Base-by-base conservation (phyloP, 2,888 invertebrate species). In the Villa cingulata region DNA sequence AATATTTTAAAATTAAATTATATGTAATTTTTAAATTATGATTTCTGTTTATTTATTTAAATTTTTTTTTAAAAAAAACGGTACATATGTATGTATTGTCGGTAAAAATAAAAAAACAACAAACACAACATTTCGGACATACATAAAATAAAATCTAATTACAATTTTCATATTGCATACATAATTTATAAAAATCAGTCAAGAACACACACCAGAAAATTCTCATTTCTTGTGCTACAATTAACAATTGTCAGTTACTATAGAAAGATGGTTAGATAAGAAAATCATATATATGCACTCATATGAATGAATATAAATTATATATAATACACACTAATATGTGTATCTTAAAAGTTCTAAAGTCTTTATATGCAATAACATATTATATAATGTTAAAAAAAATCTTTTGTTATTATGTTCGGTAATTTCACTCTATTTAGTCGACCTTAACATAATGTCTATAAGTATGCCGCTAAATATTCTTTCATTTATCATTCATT, bases 401-500 rank as follows among this genome's bases (percentile, higher is more conserved):
- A n/a, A n/a, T n/a, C n/a, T n/a, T n/a, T n/a, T n/a, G n/a, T n/a
- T n/a, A n/a, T n/a, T n/a, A n/a, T n/a, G n/a, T n/a, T n/a, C n/a
- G n/a, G 23, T 37, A 43, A 43, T 37, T 45, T 38, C 45, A 45
- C 38, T 45, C 38, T 37, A 45, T 29, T 45, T 45, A 38, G 20
- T 37, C 37, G 38, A 45, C 37, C 45, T 45, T 38, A 45, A 29
- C 37, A 38, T 38, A n/a, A n/a, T n/a, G n/a, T n/a, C n/a, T n/a
- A n/a, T n/a, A 38, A 37, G 29, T 45, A 37, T 37, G 16, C 19
- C 37, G 36, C 43, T 36, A 37, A 43, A 32, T 32, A 12, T 37
- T 36, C 43, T 23, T 43, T 43, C 9, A 12, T 32, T 32, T 32
- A 14, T 32, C 12, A 3, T 32, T n/a, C n/a, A n/a, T n/a, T n/a